These are phyloP conservation scores for Lagopus muta DNA, from an alignment of 2,113 vertebrate species.

Conservation along the genomic window DNA sequence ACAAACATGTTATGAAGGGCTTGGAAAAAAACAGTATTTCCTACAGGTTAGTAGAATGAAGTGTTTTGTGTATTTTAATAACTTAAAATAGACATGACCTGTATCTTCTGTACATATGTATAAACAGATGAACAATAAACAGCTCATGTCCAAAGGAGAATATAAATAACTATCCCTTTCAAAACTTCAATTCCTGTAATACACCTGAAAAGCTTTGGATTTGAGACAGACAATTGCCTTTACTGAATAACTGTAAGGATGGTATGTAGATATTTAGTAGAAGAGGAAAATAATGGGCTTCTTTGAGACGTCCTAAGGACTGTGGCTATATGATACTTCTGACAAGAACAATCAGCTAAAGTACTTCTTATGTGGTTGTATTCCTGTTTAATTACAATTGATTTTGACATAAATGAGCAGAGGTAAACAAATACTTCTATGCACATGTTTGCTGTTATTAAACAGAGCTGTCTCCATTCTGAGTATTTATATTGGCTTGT, in stretches of 20 bases:
- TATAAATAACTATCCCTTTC: neutral
- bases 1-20: neutral
- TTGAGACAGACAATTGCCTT: neutral
- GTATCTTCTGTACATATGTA: neutral
- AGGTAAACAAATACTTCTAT: constrained; percentile 72
- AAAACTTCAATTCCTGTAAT: neutral
- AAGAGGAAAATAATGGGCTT: constrained; percentile 21
- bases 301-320: constrained; percentile 34
- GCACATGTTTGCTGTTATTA: constrained; percentile 66
- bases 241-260: neutral
- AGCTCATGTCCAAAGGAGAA: neutral
- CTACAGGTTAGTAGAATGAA: neutral
- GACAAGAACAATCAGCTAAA: constrained; percentile 66
- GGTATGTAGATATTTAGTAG: constrained; percentile 39
- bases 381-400: constrained; percentile 76
- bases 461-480: constrained; percentile 57
- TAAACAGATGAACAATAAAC: constrained; percentile 22
- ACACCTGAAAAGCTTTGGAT: neutral
- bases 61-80: neutral
- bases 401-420: constrained; percentile 73
- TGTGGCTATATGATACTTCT: constrained; percentile 40
- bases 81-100: neutral
- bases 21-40: neutral
- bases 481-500: constrained; percentile 59
- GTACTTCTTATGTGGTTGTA: constrained; percentile 40